Base-by-base conservation (phyloP, 2,113 vertebrate species). In the Smithornis capensis region DNA sequence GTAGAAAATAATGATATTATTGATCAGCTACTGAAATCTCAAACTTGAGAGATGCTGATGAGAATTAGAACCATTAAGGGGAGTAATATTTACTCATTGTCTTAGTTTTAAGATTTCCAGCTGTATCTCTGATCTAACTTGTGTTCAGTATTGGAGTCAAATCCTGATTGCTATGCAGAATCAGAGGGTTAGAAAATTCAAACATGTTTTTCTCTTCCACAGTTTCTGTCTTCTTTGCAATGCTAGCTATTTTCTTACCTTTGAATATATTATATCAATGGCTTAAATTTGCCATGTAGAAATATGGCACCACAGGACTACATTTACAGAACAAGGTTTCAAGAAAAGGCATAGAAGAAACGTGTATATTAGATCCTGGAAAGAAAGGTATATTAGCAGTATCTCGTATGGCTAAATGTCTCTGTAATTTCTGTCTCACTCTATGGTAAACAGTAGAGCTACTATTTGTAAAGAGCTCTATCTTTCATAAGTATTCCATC, bases 381-480 rank as follows among this genome's bases (percentile, higher is more conserved):
- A 31, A 87, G n/a, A 67, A 85, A 63, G 21, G 15, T 60, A 16
- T 76, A 64, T 70, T 79, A 56, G 23, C 38, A 89, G 5, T 37
- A 74, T 7, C 15, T 74, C 21, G 59, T 67, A 62, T 78, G 10
- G 11, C 25, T 74, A 1, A 62, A 31, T 10, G 19, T 57, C 22
- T 40, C n/a, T 44, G n/a, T 62, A 67, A 87, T 78, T 84, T 90
- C 29, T 53, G 33, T 65, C 65, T 94, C 45, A 83, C 93, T 82
- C 53, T 89, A 33, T 83, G 25, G 14, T 42, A 86, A 91, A 71
- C 45, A 75, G 28, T 45, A 90, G 45, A 85, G 70, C 42, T 83
- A 64, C 38, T 84, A 45, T 62, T 91, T 60, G 19, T 79, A n/a
- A 76, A 82, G 87, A 64, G 2, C 4, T 2, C 9, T 82, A 3